Conservation (phyloP, 1,140 invertebrate genomes). For the Camponotus floridanus region DNA sequence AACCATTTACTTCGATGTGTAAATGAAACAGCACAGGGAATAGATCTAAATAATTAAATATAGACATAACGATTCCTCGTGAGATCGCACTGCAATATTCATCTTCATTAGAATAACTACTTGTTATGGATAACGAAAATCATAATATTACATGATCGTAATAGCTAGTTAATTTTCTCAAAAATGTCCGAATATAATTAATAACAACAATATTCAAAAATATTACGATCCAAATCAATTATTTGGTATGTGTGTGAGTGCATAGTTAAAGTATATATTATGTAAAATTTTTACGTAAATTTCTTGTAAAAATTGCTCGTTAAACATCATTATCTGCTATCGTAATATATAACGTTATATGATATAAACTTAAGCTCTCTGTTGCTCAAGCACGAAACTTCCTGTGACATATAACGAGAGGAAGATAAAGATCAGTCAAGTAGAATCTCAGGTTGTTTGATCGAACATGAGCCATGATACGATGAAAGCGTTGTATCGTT, state of each 20-base stretch:
- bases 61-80: background rate
- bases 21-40: constrained; percentile 20
- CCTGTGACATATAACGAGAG: background rate
- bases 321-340: background rate
- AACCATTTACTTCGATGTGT: constrained; percentile 14
- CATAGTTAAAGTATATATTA: background rate
- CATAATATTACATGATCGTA: background rate
- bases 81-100: background rate
- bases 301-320: background rate
- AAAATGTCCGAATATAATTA: background rate
- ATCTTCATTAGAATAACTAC: background rate
- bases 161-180: background rate
- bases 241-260: background rate
- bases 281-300: background rate
- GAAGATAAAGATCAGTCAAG: constrained; percentile 19
- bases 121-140: background rate
- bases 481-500: constrained; percentile 44
- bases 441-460: background rate
- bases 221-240: background rate
- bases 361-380: background rate
- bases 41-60: constrained; percentile 23
- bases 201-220: background rate
- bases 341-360: background rate
- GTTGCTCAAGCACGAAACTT: background rate
- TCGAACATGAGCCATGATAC: background rate